A percentile compares a stretch with the other conserved stretches of the same genome.
phyloP scores from a whole-genome alignment of 35 echinoderm and acorn worm species.

The Anneissia japonica region DNA sequence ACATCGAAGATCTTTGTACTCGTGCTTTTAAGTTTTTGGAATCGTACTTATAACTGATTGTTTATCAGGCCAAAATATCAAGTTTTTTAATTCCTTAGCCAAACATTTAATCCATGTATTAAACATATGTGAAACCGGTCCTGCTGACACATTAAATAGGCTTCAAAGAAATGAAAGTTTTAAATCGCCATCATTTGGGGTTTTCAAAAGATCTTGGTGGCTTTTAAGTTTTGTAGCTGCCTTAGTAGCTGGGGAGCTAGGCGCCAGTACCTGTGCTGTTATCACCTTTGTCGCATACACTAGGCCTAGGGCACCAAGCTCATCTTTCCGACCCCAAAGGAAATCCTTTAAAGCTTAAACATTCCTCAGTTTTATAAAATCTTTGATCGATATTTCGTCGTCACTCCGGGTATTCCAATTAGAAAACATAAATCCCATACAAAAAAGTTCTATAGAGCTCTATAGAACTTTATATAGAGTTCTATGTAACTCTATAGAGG shows the following conservation, averaged over 20 bases:
- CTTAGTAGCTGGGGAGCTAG: not conserved
- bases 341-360: slow-evolving; percentile 41
- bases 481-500: too few species aligned
- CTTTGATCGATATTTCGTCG: slow-evolving; percentile 4
- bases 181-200: not conserved
- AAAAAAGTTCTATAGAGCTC: too few species aligned
- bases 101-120: slow-evolving; percentile 56
- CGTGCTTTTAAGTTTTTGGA: slow-evolving; percentile 16
- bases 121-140: slow-evolving; percentile 3
- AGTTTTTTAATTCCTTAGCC: not conserved
- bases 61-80: slow-evolving; percentile 30
- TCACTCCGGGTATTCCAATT: too few species aligned
- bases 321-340: not conserved
- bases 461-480: too few species aligned
- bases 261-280: not conserved
- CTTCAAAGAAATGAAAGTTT: not conserved
- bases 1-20: slow-evolving; percentile 11
- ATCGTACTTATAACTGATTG: not conserved
- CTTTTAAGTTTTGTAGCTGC: not conserved
- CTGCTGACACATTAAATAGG: slow-evolving; percentile 20
- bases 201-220: slow-evolving; percentile 7
- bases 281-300: not conserved
- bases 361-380: slow-evolving; percentile 35
- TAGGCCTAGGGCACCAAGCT: slow-evolving; percentile 19
- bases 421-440: too few species aligned